Evolutionary conservation across 2,888 invertebrate genomes (phyloP).

Genomic region (Temnothorax ravouxi): DNA sequence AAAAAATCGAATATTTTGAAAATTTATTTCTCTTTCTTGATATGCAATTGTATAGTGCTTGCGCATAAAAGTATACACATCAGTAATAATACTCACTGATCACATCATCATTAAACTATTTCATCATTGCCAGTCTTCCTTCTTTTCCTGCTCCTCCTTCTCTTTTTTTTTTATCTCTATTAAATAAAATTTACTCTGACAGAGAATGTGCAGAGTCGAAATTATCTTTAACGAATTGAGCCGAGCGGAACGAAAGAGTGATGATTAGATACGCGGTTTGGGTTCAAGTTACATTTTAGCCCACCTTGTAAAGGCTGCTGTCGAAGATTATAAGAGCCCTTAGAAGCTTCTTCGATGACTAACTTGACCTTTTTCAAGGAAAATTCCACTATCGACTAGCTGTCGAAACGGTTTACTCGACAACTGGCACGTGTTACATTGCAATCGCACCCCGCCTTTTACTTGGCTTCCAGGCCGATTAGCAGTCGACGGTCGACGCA

Average conservation of each 20-base stretch:
- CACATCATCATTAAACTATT: background rate
- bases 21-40: background rate
- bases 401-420: slow-evolving; percentile 57
- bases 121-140: background rate
- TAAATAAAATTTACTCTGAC: slow-evolving; percentile 44
- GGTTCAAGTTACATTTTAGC: slow-evolving; percentile 61
- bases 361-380: slow-evolving; percentile 60
- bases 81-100: background rate
- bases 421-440: slow-evolving; percentile 48
- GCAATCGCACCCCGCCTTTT: slow-evolving; percentile 19
- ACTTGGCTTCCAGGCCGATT: slow-evolving; percentile 56
- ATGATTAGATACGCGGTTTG: slow-evolving; percentile 60
- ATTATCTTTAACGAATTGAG: slow-evolving; percentile 43
- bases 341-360: slow-evolving; percentile 71
- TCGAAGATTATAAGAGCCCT: slow-evolving; percentile 70
- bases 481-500: slow-evolving; percentile 18
- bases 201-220: slow-evolving; percentile 40
- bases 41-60: background rate
- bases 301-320: slow-evolving; percentile 20
- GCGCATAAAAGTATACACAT: background rate
- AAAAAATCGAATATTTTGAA: no score
- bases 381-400: slow-evolving; percentile 69
- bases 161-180: background rate
- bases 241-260: slow-evolving; percentile 1
- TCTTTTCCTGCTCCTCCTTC: background rate